Base-by-base conservation (phyloP, 1,140 invertebrate species). In the Bombus superbus region DNA sequence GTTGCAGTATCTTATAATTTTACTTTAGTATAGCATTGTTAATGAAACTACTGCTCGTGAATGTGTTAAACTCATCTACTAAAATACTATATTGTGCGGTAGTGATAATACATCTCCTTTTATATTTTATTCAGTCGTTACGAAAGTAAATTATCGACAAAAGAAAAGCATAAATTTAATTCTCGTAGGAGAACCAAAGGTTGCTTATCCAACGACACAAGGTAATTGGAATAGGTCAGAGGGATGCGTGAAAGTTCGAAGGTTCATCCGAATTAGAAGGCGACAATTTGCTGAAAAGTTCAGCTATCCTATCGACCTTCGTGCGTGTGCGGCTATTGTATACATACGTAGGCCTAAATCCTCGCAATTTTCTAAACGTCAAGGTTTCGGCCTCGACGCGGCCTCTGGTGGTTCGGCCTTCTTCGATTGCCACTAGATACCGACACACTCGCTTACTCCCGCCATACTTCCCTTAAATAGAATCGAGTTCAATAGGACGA, bases 401-500 rank as follows among this genome's bases (percentile, higher is more conserved):
- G 57, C 32, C 68, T 68, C 77, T 47, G 35, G 9, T 53, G 75
- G 75, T 10, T 38, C 32, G 47, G 47, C 82, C 44, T 78, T 71
- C 82, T 78, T 84, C 82, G 82, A 84, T 84, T 79, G 77, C 40
- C 75, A 59, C 47, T 42, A 68, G 64, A 71, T 77, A 71, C 72
- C 59, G 42, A 57, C 72, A 25, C 35, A 15, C 28, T 15, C n/a
- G 9, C 57, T 66, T 42, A 44, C 11, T 64, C 38, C 13, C 53
- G 74, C 76, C 35, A 68, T 35, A 59, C 28, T 64, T 18, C 59
- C 81, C 81, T 83, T 76, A 83, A 83, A 83, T 83, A 83, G 81
- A 83, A 78, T 78, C 64, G 82, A 84, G 82, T 84, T 84, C 82
- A 79, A 84, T 84, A 84, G 82, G 75, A 78, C 82, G 75, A 77